A percentile compares a stretch with the other conserved stretches of the same genome.
These are phyloP conservation scores for Argynnis bischoffii DNA, from an alignment of 2,888 invertebrate genomes.

Conservation along the genomic window DNA sequence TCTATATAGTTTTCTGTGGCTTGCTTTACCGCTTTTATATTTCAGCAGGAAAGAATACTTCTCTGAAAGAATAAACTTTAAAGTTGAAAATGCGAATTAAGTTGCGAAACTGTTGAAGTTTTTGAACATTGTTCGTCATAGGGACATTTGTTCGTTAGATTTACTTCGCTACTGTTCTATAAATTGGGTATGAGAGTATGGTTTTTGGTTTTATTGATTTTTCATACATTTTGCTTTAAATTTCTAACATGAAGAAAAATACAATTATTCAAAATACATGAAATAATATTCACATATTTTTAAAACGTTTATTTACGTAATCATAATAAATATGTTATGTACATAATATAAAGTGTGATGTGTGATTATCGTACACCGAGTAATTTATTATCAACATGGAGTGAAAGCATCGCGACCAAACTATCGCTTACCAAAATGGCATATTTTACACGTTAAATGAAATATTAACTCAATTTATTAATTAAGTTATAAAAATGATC, in stretches of 20 bases:
- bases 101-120: slow-evolving; percentile 17
- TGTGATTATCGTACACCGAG: background rate
- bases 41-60: slow-evolving; percentile 11
- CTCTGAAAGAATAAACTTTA: slow-evolving; percentile 10
- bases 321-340: background rate
- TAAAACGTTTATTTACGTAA: no score
- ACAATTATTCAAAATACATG: no score
- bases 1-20: slow-evolving; percentile 19
- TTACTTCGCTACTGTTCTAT: background rate
- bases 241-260: no score
- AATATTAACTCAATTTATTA: slow-evolving; percentile 48
- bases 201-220: background rate
- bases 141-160: slow-evolving; percentile 1
- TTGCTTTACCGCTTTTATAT: slow-evolving; percentile 16
- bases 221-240: no score
- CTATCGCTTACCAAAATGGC: slow-evolving; percentile 18
- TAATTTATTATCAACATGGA: slow-evolving; percentile 7
- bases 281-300: no score
- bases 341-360: background rate
- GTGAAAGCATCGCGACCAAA: background rate
- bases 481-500: slow-evolving; percentile 60
- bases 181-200: background rate
- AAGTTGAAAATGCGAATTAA: slow-evolving; percentile 7
- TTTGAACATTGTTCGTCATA: slow-evolving; percentile 16
- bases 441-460: slow-evolving; percentile 32